These are phyloP conservation scores for Drosophila kikkawai DNA, from an alignment of 1,140 invertebrate genomes.

Conservation along the genomic window DNA sequence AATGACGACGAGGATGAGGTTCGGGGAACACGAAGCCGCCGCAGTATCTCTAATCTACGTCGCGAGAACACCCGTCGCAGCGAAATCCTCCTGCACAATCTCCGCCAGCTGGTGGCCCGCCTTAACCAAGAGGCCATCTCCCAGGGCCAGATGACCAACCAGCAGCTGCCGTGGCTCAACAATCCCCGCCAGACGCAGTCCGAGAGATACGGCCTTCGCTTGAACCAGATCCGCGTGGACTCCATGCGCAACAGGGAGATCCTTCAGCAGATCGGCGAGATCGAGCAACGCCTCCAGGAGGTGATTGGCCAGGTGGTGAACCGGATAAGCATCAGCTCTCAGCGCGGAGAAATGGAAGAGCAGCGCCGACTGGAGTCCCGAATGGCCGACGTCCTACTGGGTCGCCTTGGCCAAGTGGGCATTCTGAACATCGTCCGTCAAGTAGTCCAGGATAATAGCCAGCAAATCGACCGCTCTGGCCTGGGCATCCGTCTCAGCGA, in stretches of 20 bases:
- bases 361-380: slow-evolving; percentile 46
- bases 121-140: slow-evolving; percentile 67
- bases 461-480: slow-evolving; percentile 46
- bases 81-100: slow-evolving; percentile 60
- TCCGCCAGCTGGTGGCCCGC: slow-evolving; percentile 68
- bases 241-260: slow-evolving; percentile 41
- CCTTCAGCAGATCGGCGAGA: slow-evolving; percentile 45
- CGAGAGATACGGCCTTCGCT: slow-evolving; percentile 47
- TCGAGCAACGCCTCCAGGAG: slow-evolving; percentile 31
- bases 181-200: slow-evolving; percentile 31
- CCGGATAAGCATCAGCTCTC: slow-evolving; percentile 1
- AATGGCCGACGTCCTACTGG: slow-evolving; percentile 56
- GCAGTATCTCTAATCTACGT: slow-evolving; percentile 37
- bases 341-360: slow-evolving; percentile 1
- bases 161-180: slow-evolving; percentile 20
- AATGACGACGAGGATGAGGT: slow-evolving; percentile 8
- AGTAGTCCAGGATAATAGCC: slow-evolving; percentile 34
- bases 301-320: slow-evolving; percentile 24
- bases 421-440: slow-evolving; percentile 57
- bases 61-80: slow-evolving; percentile 34
- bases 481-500: slow-evolving; percentile 85
- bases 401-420: slow-evolving; percentile 55
- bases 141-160: slow-evolving; percentile 2
- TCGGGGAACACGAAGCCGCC: slow-evolving; percentile 46
- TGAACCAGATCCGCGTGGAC: slow-evolving; percentile 58